Conservation (phyloP, 2,113 vertebrate species). For the Paradoxurus hermaphroditus region DNA sequence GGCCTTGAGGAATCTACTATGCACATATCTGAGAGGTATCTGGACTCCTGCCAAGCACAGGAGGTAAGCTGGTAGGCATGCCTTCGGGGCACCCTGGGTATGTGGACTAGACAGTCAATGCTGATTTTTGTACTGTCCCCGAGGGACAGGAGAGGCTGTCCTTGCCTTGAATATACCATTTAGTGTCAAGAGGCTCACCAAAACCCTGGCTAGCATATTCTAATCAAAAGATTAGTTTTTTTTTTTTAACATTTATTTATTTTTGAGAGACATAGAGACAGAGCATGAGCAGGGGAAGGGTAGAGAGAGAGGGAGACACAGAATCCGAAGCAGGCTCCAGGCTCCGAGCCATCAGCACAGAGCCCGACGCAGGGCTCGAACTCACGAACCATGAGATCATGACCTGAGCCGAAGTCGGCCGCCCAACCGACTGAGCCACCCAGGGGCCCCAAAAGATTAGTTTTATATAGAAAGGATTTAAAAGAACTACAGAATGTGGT, state of each 20-base stretch:
- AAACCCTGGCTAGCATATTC: too few relatives aligned
- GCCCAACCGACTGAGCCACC: too few relatives aligned
- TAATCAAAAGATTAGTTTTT: not conserved
- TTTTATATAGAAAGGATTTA: not conserved
- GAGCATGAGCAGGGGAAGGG: too few relatives aligned
- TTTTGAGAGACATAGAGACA: too few relatives aligned
- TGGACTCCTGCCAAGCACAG: too few relatives aligned
- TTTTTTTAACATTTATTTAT: too few relatives aligned
- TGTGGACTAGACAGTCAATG: not conserved
- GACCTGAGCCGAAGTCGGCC: too few relatives aligned
- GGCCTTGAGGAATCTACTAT: not conserved
- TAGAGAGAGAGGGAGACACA: too few relatives aligned
- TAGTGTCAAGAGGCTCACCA: not conserved
- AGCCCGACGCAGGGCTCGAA: too few relatives aligned
- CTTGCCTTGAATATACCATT: not conserved
- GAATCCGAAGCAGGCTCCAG: too few relatives aligned
- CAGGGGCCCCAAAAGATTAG: not conserved
- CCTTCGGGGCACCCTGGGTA: not conserved
- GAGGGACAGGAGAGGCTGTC: not conserved
- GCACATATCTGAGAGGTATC: rapidly evolving
- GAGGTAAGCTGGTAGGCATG: not conserved
- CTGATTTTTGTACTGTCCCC: not conserved
- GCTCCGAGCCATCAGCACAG: too few relatives aligned
- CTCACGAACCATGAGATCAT: too few relatives aligned
- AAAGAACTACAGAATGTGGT: not conserved